These are phyloP conservation scores for Palaemon carinicauda DNA, from an alignment of 1,140 invertebrate genomes.

Conservation along the genomic window DNA sequence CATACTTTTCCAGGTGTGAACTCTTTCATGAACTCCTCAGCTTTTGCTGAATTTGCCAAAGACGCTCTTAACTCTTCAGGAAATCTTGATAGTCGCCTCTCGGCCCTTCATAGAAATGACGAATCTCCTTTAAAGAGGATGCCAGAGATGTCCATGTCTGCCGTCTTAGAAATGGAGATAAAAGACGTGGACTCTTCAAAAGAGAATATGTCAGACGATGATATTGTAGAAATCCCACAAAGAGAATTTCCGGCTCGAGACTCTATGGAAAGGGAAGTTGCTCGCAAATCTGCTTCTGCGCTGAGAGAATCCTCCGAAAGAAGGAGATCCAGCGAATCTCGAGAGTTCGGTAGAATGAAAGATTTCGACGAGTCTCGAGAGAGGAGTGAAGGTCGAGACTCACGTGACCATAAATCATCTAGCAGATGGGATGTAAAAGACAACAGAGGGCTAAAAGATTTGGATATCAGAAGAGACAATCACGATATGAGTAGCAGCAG, in stretches of 20 bases:
- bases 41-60: slow-evolving; percentile 45
- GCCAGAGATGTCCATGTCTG: neutral
- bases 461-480: slow-evolving; percentile 23
- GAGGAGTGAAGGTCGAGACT: slow-evolving; percentile 6
- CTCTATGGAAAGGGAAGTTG: no score
- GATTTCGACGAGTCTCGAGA: slow-evolving; percentile 10
- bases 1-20: slow-evolving; percentile 42
- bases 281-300: no score
- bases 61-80: slow-evolving; percentile 21
- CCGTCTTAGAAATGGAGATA: neutral
- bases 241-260: neutral
- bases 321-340: no score
- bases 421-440: neutral
- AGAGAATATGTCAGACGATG: neutral
- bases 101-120: slow-evolving; percentile 25
- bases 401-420: neutral
- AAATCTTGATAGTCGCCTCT: slow-evolving; percentile 27
- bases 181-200: slow-evolving; percentile 19
- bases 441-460: neutral
- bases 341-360: neutral
- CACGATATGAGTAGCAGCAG: neutral
- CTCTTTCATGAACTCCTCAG: slow-evolving; percentile 46
- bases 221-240: slow-evolving; percentile 23
- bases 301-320: no score
- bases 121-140: neutral